A percentile compares a stretch with the other conserved stretches of the same genome.
Evolutionary conservation across 2,797 vertebrate genomes (phyloP).

Genomic region (Oophaga sylvatica): DNA sequence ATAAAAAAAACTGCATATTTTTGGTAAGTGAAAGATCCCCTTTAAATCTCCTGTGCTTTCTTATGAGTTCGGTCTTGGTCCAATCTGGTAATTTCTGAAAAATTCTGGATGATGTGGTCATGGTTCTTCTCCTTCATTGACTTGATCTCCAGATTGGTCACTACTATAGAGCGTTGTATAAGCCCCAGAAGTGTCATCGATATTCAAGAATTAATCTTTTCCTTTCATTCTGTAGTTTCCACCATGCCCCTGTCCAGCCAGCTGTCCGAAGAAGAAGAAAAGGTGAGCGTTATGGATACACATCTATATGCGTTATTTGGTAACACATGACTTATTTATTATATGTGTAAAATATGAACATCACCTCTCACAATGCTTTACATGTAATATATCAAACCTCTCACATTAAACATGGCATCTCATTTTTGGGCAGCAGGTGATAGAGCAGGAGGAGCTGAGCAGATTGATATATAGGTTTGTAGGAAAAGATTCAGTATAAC

Average conservation of each 20-base stretch:
- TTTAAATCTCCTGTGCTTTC: no score
- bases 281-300: conserved; percentile 69
- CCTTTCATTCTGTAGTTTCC: conserved; percentile 65
- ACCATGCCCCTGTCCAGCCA: conserved; percentile 71
- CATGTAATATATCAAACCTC: not conserved
- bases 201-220: not conserved
- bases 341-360: not conserved
- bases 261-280: conserved; percentile 72
- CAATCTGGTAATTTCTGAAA: not conserved
- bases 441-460: no score
- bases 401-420: not conserved
- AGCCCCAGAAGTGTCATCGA: not conserved
- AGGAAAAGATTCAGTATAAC: no score
- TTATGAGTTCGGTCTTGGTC: not conserved
- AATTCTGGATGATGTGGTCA: not conserved
- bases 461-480: no score
- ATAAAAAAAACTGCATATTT: no score
- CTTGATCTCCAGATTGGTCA: not conserved
- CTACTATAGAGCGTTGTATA: not conserved
- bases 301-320: not conserved
- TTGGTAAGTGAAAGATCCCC: no score
- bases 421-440: no score
- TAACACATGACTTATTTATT: not conserved
- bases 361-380: not conserved
- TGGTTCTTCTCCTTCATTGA: not conserved